phyloP scores from a whole-genome alignment of 2,113 vertebrate species.

The Corythaeola cristata region DNA sequence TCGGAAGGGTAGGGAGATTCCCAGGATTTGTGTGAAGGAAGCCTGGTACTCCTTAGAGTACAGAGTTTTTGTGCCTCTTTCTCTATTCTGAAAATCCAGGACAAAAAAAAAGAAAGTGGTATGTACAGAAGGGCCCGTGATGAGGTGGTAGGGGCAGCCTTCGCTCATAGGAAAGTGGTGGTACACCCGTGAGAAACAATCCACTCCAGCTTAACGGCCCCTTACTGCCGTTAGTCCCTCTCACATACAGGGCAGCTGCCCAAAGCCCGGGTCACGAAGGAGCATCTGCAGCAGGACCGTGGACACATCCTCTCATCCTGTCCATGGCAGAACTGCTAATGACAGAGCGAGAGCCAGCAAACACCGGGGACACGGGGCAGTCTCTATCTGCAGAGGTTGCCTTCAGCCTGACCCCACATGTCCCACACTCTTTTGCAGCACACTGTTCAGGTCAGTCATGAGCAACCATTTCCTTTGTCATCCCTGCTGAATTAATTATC shows the following conservation, averaged over 20 bases:
- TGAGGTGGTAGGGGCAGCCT: background rate
- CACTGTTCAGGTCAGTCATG: background rate
- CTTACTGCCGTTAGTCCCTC: background rate
- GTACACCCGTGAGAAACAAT: background rate
- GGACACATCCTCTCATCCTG: background rate
- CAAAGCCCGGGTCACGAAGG: background rate
- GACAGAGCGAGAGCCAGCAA: background rate
- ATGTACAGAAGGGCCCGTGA: background rate
- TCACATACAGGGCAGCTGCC: background rate
- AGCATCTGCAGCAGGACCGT: background rate
- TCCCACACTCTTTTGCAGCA: background rate
- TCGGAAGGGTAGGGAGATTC: background rate
- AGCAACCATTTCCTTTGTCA: background rate
- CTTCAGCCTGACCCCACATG: background rate
- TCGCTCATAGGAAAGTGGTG: background rate
- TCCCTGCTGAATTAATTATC: background rate
- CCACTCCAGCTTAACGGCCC: background rate
- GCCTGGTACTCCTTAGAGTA: background rate
- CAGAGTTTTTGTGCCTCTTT: accelerated
- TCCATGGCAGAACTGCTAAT: background rate
- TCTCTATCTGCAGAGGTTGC: background rate
- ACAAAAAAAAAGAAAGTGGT: background rate
- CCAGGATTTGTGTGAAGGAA: background rate
- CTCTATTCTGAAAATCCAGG: background rate
- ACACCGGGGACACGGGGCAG: background rate